phyloP scores from a whole-genome alignment of 2,113 vertebrate species.

The Nycticryphes semicollaris region DNA sequence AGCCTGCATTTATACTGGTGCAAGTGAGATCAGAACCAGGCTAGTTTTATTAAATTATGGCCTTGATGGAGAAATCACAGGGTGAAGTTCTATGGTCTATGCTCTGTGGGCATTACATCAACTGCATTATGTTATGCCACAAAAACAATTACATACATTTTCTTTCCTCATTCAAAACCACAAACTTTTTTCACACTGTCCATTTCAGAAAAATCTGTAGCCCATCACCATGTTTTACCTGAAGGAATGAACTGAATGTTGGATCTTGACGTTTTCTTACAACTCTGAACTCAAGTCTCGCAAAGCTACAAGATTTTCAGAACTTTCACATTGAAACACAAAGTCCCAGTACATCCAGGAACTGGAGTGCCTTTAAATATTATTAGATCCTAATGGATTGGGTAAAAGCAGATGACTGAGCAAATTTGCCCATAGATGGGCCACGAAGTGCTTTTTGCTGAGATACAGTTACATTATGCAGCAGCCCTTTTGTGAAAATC shows the following conservation, averaged over 20 bases:
- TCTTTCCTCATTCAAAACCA: not conserved
- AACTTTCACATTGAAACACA: not conserved
- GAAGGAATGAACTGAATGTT: not conserved
- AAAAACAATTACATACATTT: not conserved
- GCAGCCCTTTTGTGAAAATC: not conserved
- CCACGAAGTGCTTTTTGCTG: not conserved
- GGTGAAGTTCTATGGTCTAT: not conserved
- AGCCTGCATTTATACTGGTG: not conserved
- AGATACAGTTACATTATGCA: not conserved
- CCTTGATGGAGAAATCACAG: constrained; percentile 20
- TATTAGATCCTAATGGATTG: not conserved
- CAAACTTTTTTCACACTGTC: not conserved
- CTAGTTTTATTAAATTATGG: constrained; percentile 26
- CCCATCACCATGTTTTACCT: not conserved
- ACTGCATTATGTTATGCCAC: not conserved
- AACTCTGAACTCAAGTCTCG: not conserved
- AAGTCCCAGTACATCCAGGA: not conserved
- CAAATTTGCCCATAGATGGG: not conserved
- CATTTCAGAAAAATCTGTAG: not conserved
- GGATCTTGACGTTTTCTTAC: not conserved
- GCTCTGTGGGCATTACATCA: not conserved
- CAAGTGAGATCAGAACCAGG: constrained; percentile 15
- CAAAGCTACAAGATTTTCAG: not conserved
- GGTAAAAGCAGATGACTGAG: constrained; percentile 6
- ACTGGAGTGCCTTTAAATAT: not conserved